These are phyloP conservation scores for Anableps anableps DNA, from an alignment of 2,797 vertebrate genomes.

Conservation along the genomic window DNA sequence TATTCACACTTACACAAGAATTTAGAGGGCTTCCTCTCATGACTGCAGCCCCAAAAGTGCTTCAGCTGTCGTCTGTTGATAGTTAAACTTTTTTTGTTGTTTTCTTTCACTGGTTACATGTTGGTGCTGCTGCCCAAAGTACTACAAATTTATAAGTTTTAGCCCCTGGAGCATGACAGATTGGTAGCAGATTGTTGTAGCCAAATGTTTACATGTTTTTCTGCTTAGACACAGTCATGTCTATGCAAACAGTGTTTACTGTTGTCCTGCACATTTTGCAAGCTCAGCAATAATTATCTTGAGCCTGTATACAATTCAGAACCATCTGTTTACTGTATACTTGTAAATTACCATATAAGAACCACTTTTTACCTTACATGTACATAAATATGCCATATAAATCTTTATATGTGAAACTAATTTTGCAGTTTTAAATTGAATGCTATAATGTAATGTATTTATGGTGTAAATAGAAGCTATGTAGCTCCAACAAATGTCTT, in stretches of 20 bases:
- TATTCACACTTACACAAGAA: slow-evolving; percentile 28
- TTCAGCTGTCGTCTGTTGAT: slow-evolving; percentile 33
- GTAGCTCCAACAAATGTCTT: slow-evolving; percentile 49
- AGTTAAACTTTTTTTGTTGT: neutral
- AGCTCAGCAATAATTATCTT: slow-evolving; percentile 23
- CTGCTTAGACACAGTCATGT: slow-evolving; percentile 31
- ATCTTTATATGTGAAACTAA: slow-evolving; percentile 20
- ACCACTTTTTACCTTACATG: slow-evolving; percentile 8
- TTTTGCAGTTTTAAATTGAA: slow-evolving; percentile 48
- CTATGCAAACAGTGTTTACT: slow-evolving; percentile 37
- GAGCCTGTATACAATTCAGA: slow-evolving; percentile 15
- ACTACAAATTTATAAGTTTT: slow-evolving; percentile 22
- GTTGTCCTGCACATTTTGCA: slow-evolving; percentile 19
- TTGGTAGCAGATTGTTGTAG: slow-evolving; percentile 28
- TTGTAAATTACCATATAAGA: slow-evolving; percentile 18
- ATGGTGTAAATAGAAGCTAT: slow-evolving; percentile 58
- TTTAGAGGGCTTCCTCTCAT: slow-evolving; percentile 43
- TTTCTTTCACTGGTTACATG: neutral
- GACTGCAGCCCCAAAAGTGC: slow-evolving; percentile 52
- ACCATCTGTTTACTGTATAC: slow-evolving; percentile 27
- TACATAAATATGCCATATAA: slow-evolving; percentile 13
- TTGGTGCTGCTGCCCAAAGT: slow-evolving; percentile 14
- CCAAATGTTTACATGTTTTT: slow-evolving; percentile 61
- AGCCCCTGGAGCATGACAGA: slow-evolving; percentile 6
- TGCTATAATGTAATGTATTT: slow-evolving; percentile 51